Evolutionary conservation across 92 coral and sea anemone genomes (phyloP).

Genomic region (Metridium senile): DNA sequence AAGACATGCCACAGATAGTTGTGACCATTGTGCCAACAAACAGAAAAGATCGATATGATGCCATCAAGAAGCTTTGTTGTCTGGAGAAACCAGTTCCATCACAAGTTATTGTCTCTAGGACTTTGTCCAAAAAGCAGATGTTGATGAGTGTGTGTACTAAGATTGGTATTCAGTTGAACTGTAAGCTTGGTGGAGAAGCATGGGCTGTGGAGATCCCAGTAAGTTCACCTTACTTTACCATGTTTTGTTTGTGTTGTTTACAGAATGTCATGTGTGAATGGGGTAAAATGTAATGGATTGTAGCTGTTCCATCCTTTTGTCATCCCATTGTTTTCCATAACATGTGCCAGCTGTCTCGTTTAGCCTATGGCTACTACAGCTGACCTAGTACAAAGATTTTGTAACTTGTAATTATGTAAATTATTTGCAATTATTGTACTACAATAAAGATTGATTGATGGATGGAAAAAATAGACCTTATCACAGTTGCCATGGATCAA

Average conservation of each 20-base stretch:
- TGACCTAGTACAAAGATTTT: too few species aligned
- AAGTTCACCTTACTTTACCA: constrained; percentile 15
- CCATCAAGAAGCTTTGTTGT: constrained; percentile 95
- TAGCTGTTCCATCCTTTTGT: too few species aligned
- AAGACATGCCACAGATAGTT: constrained; percentile 57
- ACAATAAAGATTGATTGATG: too few species aligned
- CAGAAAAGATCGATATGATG: constrained; percentile 94
- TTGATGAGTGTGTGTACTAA: constrained; percentile 97
- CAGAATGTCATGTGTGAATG: background rate
- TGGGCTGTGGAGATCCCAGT: constrained; percentile 99
- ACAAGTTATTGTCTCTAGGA: constrained; percentile 83
- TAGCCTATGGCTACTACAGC: too few species aligned
- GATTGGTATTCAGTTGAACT: constrained; percentile 94
- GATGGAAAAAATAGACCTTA: too few species aligned
- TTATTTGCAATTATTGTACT: too few species aligned
- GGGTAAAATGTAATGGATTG: too few species aligned
- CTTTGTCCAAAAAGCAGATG: constrained; percentile 94
- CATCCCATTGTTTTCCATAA: too few species aligned
- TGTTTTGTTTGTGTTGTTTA: background rate
- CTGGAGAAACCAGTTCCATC: constrained; percentile 93
- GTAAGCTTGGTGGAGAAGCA: constrained; percentile 96
- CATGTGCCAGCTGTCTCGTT: too few species aligned
- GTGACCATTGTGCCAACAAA: constrained; percentile 77
- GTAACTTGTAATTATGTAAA: too few species aligned
- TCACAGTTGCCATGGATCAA: too few species aligned